Percentiles rank a stretch among this genome's conserved stretches.
Evolutionary conservation across 1,140 invertebrate genomes (phyloP).

Genomic region (Ceratoteleas bidentatus): DNA sequence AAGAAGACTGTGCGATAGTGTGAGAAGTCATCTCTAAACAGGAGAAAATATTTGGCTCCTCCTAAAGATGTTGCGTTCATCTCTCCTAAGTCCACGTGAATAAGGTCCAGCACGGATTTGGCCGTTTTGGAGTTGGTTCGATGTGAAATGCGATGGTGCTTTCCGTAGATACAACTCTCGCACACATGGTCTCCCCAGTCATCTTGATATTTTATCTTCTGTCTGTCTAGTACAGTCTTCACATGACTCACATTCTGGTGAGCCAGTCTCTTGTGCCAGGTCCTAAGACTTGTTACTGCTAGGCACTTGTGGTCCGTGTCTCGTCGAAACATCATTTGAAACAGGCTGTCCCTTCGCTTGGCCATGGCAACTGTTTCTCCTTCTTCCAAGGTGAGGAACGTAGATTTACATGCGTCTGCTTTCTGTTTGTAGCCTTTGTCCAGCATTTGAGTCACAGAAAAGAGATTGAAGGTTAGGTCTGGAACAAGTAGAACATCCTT

Average conservation of each 20-base stretch:
- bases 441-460: background rate
- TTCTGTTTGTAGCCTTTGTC: background rate
- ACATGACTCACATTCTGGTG: background rate
- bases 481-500: background rate
- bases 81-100: background rate
- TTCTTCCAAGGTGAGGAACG: background rate
- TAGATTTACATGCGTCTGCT: background rate
- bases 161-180: background rate
- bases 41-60: background rate
- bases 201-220: background rate
- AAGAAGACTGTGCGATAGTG: background rate
- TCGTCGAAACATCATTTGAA: background rate
- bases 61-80: background rate
- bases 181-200: background rate
- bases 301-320: background rate
- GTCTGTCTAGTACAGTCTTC: background rate
- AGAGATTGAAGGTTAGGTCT: background rate
- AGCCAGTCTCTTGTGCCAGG: background rate
- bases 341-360: background rate
- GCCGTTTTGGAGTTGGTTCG: background rate
- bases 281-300: background rate
- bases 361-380: background rate
- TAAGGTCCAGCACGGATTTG: background rate
- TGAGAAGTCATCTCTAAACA: background rate
- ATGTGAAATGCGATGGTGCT: background rate